Percentiles rank a stretch among this genome's conserved stretches.
These are phyloP conservation scores for Poecile atricapillus DNA, from an alignment of 2,113 vertebrate species.

Conservation along the genomic window DNA sequence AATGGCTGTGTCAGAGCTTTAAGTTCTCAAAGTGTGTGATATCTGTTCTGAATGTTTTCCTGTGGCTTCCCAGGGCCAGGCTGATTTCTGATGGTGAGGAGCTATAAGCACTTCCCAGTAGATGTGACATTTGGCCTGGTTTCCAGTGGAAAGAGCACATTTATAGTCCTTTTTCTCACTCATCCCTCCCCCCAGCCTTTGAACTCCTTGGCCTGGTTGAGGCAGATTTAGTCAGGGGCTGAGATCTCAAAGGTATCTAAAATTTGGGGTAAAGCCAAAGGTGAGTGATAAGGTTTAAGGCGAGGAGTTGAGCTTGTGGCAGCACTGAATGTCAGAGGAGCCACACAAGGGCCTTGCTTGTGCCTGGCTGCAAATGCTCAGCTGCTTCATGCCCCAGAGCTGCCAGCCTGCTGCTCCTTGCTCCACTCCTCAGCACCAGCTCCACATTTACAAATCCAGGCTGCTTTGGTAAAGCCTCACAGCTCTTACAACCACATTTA, in stretches of 20 bases:
- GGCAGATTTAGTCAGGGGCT: not conserved
- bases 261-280: not conserved
- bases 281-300: not conserved
- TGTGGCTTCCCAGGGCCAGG: not conserved
- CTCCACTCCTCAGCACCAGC: accelerated
- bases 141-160: not conserved
- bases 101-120: not conserved
- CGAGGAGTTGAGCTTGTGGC: not conserved
- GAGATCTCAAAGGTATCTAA: not conserved
- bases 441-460: not conserved
- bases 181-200: not conserved
- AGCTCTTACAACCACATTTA: not conserved
- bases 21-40: not conserved
- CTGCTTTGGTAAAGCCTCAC: not conserved
- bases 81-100: not conserved
- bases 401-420: not conserved
- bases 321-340: not conserved
- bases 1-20: not conserved
- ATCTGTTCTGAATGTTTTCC: not conserved
- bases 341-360: not conserved
- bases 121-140: not conserved
- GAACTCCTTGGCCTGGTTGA: not conserved
- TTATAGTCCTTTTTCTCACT: not conserved
- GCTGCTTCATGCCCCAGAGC: not conserved
- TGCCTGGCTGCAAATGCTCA: not conserved